Evolutionary conservation across 1,140 invertebrate species (phyloP).

Genomic region (Euwallacea similis): DNA sequence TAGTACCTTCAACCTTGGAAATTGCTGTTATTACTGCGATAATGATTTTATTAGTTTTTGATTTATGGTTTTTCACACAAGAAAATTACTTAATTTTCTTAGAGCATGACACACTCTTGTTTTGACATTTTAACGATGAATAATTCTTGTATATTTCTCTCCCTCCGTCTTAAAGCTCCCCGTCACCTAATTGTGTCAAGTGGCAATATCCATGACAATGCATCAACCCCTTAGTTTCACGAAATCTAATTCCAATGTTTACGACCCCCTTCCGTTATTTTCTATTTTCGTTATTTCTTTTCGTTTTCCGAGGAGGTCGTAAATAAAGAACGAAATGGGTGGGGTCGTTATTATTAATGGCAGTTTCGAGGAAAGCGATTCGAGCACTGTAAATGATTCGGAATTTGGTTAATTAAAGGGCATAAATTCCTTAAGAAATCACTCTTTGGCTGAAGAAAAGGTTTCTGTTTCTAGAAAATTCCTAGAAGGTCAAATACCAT

Average conservation of each 20-base stretch:
- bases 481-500: too few relatives aligned
- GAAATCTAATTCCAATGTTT: slow-evolving; percentile 4
- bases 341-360: slow-evolving; percentile 2
- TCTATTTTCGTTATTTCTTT: background rate
- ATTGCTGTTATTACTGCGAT: slow-evolving; percentile 16
- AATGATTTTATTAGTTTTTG: slow-evolving; percentile 1
- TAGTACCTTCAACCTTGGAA: slow-evolving; percentile 17
- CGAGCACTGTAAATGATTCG: too few relatives aligned
- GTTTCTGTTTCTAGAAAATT: too few relatives aligned
- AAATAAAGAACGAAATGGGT: too few relatives aligned
- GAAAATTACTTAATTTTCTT: too few relatives aligned
- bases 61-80: too few relatives aligned
- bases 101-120: too few relatives aligned
- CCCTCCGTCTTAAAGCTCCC: background rate
- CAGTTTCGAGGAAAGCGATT: background rate
- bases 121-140: too few relatives aligned
- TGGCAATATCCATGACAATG: slow-evolving; percentile 5
- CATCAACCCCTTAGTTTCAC: background rate
- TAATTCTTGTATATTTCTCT: too few relatives aligned
- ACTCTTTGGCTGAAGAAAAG: too few relatives aligned
- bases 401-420: too few relatives aligned
- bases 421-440: too few relatives aligned
- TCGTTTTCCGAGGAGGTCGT: background rate
- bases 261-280: slow-evolving; percentile 2
- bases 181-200: slow-evolving; percentile 1